Conservation (phyloP, 1,140 invertebrate species). For the Ruditapes philippinarum region DNA sequence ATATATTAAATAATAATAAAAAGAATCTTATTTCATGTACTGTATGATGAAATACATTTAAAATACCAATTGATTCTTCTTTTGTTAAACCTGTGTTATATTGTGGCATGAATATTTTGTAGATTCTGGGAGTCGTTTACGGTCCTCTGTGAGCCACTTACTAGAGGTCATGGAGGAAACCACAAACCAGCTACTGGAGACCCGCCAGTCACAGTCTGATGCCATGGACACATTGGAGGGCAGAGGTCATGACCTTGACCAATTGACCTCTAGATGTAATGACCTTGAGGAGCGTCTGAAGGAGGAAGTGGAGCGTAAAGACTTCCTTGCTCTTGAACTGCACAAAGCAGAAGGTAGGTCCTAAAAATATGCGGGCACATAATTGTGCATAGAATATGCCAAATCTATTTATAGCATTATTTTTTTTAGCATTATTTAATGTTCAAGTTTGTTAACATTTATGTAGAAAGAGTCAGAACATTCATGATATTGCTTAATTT, state of each 20-base stretch:
- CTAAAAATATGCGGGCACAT: background rate
- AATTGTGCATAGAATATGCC: no score
- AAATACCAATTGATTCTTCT: no score
- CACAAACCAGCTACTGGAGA: slow-evolving; percentile 81
- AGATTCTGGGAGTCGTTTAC: slow-evolving; percentile 83
- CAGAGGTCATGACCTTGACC: slow-evolving; percentile 70
- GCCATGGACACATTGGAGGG: slow-evolving; percentile 74
- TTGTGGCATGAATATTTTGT: slow-evolving; percentile 26
- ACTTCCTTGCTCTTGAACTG: slow-evolving; percentile 84
- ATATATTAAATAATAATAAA: no score
- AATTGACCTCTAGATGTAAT: slow-evolving; percentile 67
- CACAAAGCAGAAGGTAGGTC: slow-evolving; percentile 84
- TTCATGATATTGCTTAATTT: no score
- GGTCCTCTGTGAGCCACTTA: slow-evolving; percentile 80
- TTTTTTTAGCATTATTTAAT: no score
- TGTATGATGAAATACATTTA: no score
- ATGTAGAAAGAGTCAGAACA: no score
- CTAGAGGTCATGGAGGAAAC: slow-evolving; percentile 83
- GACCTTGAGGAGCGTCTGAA: slow-evolving; percentile 82
- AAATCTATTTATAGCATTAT: no score
- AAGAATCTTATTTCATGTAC: no score
- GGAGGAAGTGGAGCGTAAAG: slow-evolving; percentile 81
- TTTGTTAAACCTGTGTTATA: no score
- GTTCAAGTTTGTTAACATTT: no score
- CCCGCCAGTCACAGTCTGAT: slow-evolving; percentile 79